Evolutionary conservation across 2,113 vertebrate genomes (phyloP), one percentile per base, ranked within the genome.

Genomic region (Otis tarda): DNA sequence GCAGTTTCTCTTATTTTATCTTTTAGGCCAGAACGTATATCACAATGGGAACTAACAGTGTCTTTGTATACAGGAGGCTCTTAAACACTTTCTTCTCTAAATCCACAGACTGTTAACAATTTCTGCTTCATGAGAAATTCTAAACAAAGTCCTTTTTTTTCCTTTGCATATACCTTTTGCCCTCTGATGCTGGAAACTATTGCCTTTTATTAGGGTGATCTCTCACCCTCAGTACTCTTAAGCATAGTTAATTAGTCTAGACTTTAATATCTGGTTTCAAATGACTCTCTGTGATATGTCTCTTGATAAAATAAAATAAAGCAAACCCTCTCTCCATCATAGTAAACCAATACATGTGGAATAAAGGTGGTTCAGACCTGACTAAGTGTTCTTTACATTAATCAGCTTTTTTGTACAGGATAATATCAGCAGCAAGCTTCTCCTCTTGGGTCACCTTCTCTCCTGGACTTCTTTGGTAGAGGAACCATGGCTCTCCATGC

Each of bases 281-380:
- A 76, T 7, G 6, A 14, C 57, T 87, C 23, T 60, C 39, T 16
- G 21, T 19, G 0, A 35, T 56, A 52, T 1, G 0, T 33, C 23
- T 80, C 41, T 49, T 83, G 17, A 55, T 41, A 60, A 87, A 75
- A 57, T 56, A 80, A 83, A 70, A 79, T 43, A 86, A 76, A 91
- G 35, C 19, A 89, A 70, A 64, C 11, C 10, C 21, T 49, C 24
- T 50, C 52, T 75, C n/a, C 13, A 27, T 65, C 31, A 20, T 4
- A 64, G 28, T 43, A 71, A 39, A n/a, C 39, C 28, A 65, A 24
- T 28, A 10, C 37, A 18, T 1, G 4, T 50, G 4, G 15, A 91
- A 81, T 31, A 81, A 94, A 89, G 23, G 7, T 50, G 12, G 4
- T 39, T 78, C 60, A 91, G 31, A 84, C 31, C 45, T 47, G 50